Conservation (phyloP, 2,888 invertebrate genomes). For the Euplagia quadripunctaria region DNA sequence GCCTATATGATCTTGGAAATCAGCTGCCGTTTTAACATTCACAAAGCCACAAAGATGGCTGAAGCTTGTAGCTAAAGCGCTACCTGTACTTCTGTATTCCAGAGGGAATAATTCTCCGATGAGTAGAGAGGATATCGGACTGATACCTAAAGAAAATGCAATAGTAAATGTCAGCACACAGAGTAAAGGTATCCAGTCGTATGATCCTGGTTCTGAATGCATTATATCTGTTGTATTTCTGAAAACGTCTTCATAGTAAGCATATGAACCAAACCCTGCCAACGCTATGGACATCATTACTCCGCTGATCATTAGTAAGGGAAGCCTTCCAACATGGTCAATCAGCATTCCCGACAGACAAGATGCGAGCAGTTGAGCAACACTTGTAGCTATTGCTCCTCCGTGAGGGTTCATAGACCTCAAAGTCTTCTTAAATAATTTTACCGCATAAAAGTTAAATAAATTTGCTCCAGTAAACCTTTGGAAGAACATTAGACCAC, state of each 20-base stretch:
- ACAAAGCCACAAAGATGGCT: slow-evolving; percentile 95
- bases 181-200: slow-evolving; percentile 94
- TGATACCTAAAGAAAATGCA: slow-evolving; percentile 93
- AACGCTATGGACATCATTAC: slow-evolving; percentile 94
- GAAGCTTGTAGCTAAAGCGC: slow-evolving; percentile 92
- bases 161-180: slow-evolving; percentile 94
- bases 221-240: slow-evolving; percentile 70
- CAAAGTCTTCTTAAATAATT: slow-evolving; percentile 94
- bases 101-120: slow-evolving; percentile 91
- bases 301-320: slow-evolving; percentile 93
- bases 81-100: slow-evolving; percentile 90
- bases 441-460: slow-evolving; percentile 94
- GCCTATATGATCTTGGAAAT: slow-evolving; percentile 91
- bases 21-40: slow-evolving; percentile 94
- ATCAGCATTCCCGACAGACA: slow-evolving; percentile 93
- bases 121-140: slow-evolving; percentile 91
- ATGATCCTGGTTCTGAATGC: slow-evolving; percentile 82
- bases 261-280: slow-evolving; percentile 94
- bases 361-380: slow-evolving; percentile 94
- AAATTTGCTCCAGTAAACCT: slow-evolving; percentile 94
- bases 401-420: slow-evolving; percentile 93
- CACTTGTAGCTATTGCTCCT: slow-evolving; percentile 94
- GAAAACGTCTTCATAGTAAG: slow-evolving; percentile 91
- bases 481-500: slow-evolving; percentile 96
- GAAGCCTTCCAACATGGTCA: slow-evolving; percentile 94